A percentile compares a stretch with the other conserved stretches of the same genome.
Evolutionary conservation across 2,113 vertebrate genomes (phyloP).

Genomic region (Kryptolebias marmoratus): DNA sequence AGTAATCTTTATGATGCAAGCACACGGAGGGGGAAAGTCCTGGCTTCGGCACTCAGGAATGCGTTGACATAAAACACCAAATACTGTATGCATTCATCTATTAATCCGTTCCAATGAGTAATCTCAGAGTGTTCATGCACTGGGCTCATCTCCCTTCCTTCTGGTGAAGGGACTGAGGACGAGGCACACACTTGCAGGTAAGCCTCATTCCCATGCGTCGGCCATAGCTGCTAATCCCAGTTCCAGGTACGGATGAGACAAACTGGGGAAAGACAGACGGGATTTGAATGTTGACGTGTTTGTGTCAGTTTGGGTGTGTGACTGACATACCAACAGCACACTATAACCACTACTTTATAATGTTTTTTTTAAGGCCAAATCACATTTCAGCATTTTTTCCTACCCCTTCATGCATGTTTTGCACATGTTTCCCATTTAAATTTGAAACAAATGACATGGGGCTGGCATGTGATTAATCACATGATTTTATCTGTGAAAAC

Average conservation of each 20-base stretch:
- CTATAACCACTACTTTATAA: slow-evolving; percentile 13
- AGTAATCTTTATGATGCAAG: slow-evolving; percentile 51
- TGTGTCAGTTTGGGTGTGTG: slow-evolving; percentile 27
- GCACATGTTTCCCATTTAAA: too few relatives aligned
- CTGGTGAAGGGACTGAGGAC: slow-evolving; percentile 50
- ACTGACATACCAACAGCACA: not conserved
- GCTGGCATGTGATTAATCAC: too few relatives aligned
- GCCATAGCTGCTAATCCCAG: slow-evolving; percentile 60
- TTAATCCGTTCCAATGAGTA: slow-evolving; percentile 69
- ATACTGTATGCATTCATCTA: slow-evolving; percentile 41
- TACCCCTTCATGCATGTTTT: too few relatives aligned
- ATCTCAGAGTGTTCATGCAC: slow-evolving; percentile 64
- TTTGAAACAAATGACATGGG: too few relatives aligned
- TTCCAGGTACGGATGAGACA: slow-evolving; percentile 38
- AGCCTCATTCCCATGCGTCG: slow-evolving; percentile 53
- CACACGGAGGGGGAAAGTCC: slow-evolving; percentile 26
- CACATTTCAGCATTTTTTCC: not conserved
- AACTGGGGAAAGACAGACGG: not conserved
- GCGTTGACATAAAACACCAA: slow-evolving; percentile 42
- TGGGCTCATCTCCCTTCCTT: slow-evolving; percentile 58
- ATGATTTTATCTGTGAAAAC: too few relatives aligned
- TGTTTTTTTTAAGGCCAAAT: not conserved
- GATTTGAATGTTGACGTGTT: slow-evolving; percentile 16
- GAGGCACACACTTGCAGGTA: slow-evolving; percentile 58
- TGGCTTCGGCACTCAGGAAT: slow-evolving; percentile 35